phyloP scores from a whole-genome alignment of 2,797 vertebrate genomes.

The Halcyon smyrnensis region DNA sequence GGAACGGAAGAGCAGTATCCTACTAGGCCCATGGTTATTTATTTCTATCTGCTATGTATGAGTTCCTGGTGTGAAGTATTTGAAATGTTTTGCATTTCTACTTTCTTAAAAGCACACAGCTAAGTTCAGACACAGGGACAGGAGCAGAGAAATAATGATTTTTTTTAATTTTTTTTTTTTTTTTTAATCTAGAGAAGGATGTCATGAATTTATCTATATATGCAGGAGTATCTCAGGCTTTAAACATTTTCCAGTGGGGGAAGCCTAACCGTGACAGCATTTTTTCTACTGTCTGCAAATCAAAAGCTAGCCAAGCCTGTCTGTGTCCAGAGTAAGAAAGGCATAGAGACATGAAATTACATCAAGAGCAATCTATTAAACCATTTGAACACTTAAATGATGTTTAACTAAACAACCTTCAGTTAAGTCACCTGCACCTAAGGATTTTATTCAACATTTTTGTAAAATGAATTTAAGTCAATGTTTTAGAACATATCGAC shows the following conservation, averaged over 20 bases:
- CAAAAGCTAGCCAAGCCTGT: not conserved
- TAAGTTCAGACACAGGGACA: not conserved
- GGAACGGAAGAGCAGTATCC: not conserved
- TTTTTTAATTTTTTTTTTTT: not conserved
- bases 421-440: not conserved
- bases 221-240: not conserved
- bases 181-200: not conserved
- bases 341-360: not conserved
- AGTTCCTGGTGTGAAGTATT: conserved; percentile 12
- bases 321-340: not conserved
- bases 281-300: not conserved
- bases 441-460: not conserved
- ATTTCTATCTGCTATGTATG: not conserved
- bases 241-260: not conserved
- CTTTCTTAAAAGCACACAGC: not conserved
- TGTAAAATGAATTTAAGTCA: not conserved
- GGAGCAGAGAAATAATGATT: not conserved
- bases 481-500: not conserved
- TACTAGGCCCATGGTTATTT: not conserved
- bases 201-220: not conserved
- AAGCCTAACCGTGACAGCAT: not conserved
- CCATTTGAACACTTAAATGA: not conserved
- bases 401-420: not conserved
- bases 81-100: not conserved
- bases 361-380: not conserved